A percentile compares a stretch with the other conserved stretches of the same genome.
These are phyloP conservation scores for Solenopsis invicta DNA, from an alignment of 1,140 invertebrate genomes.

Conservation along the genomic window DNA sequence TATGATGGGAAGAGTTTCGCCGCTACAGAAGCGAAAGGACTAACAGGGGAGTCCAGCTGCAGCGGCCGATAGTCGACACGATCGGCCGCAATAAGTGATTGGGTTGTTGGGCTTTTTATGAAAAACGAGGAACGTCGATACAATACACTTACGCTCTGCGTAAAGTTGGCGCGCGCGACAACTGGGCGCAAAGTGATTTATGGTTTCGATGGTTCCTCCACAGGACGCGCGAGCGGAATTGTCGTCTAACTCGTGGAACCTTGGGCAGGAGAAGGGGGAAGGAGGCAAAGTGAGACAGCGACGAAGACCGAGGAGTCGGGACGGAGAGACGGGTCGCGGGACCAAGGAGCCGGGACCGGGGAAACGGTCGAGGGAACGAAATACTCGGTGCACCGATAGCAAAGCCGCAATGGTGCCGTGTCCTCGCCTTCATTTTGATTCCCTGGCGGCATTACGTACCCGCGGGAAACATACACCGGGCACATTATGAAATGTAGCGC, in stretches of 20 bases:
- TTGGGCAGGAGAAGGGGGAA: not conserved
- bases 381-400: slow-evolving; percentile 4
- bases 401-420: slow-evolving; percentile 34
- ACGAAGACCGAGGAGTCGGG: no score
- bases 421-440: slow-evolving; percentile 74
- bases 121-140: slow-evolving; percentile 37
- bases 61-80: not conserved
- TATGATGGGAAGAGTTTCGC: not conserved
- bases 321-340: not conserved
- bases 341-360: no score
- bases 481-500: slow-evolving; percentile 81
- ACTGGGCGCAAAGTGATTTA: slow-evolving; percentile 41
- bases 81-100: slow-evolving; percentile 5
- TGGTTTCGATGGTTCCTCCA: slow-evolving; percentile 17
- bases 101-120: slow-evolving; percentile 5
- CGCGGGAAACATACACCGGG: slow-evolving; percentile 68
- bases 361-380: slow-evolving; percentile 16
- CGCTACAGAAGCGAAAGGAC: not conserved
- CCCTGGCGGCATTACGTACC: slow-evolving; percentile 65
- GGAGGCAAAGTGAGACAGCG: not conserved
- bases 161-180: slow-evolving; percentile 34
- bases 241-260: slow-evolving; percentile 18
- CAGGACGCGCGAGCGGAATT: not conserved
- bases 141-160: not conserved
- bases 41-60: not conserved